Percentiles rank a stretch among this genome's conserved stretches.
Evolutionary conservation across 2,888 invertebrate genomes (phyloP).

Genomic region (Calameuta pallipes): DNA sequence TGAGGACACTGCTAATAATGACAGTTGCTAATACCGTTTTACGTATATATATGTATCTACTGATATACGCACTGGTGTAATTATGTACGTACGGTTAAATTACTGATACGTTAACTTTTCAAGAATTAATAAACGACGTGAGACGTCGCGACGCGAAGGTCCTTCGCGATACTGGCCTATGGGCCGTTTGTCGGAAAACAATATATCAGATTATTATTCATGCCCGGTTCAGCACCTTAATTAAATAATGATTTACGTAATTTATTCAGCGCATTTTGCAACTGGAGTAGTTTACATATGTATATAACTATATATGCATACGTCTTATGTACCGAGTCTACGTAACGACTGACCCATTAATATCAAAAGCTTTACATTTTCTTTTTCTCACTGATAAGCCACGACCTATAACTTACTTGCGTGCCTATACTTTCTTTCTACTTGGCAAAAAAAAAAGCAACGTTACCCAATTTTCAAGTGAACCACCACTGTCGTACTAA

Average conservation of each 20-base stretch:
- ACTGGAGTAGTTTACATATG: neutral
- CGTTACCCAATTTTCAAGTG: neutral
- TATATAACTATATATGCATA: neutral
- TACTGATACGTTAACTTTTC: neutral
- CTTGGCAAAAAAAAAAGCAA: neutral
- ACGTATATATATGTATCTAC: neutral
- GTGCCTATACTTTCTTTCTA: constrained; percentile 2
- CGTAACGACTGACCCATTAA: constrained; percentile 5
- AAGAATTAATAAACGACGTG: neutral
- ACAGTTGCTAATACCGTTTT: neutral
- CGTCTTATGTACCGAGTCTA: neutral
- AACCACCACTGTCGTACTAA: neutral
- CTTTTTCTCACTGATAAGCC: neutral
- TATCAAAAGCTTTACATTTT: constrained; percentile 1
- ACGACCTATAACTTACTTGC: neutral
- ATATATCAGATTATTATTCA: constrained; percentile 37
- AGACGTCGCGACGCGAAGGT: constrained; percentile 12
- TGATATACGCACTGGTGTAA: neutral
- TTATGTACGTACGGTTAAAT: neutral
- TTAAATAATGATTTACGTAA: constrained; percentile 41
- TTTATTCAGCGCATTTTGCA: constrained; percentile 25
- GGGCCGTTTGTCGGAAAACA: constrained; percentile 30
- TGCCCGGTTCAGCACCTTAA: constrained; percentile 32
- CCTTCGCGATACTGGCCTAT: neutral
- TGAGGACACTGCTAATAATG: neutral